A percentile compares a stretch with the other conserved stretches of the same genome.
Evolutionary conservation across 2,888 invertebrate genomes (phyloP).

Genomic region (Julus scanicus): DNA sequence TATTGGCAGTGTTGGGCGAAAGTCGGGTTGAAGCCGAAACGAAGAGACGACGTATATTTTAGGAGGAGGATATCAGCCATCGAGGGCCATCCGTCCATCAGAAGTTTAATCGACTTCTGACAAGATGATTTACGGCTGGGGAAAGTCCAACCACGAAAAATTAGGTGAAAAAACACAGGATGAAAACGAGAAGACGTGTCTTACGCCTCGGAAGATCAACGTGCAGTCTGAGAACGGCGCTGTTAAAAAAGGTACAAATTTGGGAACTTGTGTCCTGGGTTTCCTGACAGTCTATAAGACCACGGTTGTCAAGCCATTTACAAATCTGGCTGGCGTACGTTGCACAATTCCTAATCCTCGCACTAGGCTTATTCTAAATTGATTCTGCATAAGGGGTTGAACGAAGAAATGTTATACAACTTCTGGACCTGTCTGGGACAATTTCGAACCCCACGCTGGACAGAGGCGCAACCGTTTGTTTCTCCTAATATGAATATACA

Average conservation of each 20-base stretch:
- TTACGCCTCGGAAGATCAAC: not conserved
- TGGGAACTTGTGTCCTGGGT: not conserved
- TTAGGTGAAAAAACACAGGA: not conserved
- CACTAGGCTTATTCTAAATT: too few species aligned
- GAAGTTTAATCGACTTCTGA: not conserved
- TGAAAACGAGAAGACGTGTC: not conserved
- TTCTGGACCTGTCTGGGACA: too few species aligned
- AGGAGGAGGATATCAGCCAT: too few species aligned
- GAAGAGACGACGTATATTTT: too few species aligned
- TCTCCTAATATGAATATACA: too few species aligned
- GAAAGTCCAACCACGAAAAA: not conserved
- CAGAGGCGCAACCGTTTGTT: too few species aligned
- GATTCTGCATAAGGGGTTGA: too few species aligned
- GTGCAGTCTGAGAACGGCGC: not conserved
- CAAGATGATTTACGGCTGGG: not conserved
- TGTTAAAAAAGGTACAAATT: not conserved
- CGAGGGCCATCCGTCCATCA: not conserved
- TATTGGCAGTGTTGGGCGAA: not conserved
- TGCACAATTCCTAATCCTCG: too few species aligned
- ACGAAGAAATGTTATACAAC: too few species aligned
- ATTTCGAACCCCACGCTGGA: too few species aligned
- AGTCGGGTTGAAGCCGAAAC: not conserved
- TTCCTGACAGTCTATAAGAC: not conserved
- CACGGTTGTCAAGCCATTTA: not conserved
- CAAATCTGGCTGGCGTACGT: too few species aligned